These are phyloP conservation scores for Polydrusus pterygomalis DNA, from an alignment of 2,888 invertebrate genomes.

Conservation along the genomic window DNA sequence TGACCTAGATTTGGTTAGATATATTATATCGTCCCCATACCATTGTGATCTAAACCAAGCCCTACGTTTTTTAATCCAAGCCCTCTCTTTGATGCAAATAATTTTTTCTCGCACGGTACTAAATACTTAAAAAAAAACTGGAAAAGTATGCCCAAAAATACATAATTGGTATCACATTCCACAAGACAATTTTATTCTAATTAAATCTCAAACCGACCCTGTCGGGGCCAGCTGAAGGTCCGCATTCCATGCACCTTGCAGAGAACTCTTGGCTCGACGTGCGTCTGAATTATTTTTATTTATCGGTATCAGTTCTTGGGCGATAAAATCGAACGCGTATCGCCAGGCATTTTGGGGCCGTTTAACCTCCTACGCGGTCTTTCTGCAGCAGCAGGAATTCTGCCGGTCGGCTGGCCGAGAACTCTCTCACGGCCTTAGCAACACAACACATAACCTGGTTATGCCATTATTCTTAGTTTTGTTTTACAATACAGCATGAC, in stretches of 20 bases:
- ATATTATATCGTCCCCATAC: no score
- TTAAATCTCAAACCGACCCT: not conserved
- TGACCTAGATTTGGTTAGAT: no score
- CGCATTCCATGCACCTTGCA: slow-evolving; percentile 54
- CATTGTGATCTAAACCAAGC: no score
- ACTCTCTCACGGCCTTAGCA: slow-evolving; percentile 43
- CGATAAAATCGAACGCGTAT: slow-evolving; percentile 43
- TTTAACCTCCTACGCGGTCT: slow-evolving; percentile 47
- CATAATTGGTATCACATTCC: no score
- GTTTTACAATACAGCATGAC: slow-evolving; percentile 14
- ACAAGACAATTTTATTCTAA: no score
- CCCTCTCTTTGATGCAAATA: no score
- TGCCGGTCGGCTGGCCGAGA: slow-evolving; percentile 28
- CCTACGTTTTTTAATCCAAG: no score
- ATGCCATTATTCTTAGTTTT: slow-evolving; percentile 37
- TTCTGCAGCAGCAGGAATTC: slow-evolving; percentile 34
- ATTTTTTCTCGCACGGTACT: no score
- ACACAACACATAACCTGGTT: slow-evolving; percentile 7
- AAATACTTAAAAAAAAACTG: no score
- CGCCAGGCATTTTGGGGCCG: slow-evolving; percentile 43
- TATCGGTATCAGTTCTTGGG: slow-evolving; percentile 49
- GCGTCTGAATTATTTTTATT: slow-evolving; percentile 53
- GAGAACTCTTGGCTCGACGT: slow-evolving; percentile 44
- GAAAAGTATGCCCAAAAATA: no score
- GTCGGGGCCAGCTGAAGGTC: slow-evolving; percentile 37